Conservation (phyloP, 2,797 vertebrate species). For the Crocodylus rhombifer region DNA sequence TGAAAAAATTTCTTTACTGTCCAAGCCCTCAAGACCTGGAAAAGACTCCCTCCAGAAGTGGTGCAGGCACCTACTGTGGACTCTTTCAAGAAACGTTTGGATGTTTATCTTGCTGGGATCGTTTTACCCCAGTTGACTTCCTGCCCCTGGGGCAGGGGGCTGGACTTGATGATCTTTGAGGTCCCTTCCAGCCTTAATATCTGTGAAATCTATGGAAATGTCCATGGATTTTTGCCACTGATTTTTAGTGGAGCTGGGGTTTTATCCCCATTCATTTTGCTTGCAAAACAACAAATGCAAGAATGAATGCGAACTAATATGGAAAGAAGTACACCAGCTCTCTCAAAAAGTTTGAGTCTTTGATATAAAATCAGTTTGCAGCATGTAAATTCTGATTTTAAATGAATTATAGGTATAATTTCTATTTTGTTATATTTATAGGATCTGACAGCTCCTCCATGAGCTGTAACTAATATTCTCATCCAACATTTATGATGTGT, state of each 20-base stretch:
- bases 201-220: no score
- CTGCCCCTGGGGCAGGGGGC: no score
- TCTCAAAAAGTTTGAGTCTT: background rate
- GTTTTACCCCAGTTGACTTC: no score
- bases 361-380: background rate
- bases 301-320: background rate
- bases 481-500: background rate
- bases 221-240: background rate
- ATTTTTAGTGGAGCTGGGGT: fast-evolving
- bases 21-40: no score
- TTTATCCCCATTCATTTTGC: background rate
- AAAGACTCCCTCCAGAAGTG: no score
- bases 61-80: no score
- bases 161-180: no score
- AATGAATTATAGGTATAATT: background rate
- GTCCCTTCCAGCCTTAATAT: no score
- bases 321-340: background rate
- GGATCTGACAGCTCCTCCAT: background rate
- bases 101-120: no score
- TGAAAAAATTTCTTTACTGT: no score
- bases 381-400: background rate
- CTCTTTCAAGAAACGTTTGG: no score
- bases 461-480: background rate
- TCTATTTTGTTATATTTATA: background rate
- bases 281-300: background rate